Evolutionary conservation across 2,888 invertebrate genomes (phyloP).

Genomic region (Aromia moschata): DNA sequence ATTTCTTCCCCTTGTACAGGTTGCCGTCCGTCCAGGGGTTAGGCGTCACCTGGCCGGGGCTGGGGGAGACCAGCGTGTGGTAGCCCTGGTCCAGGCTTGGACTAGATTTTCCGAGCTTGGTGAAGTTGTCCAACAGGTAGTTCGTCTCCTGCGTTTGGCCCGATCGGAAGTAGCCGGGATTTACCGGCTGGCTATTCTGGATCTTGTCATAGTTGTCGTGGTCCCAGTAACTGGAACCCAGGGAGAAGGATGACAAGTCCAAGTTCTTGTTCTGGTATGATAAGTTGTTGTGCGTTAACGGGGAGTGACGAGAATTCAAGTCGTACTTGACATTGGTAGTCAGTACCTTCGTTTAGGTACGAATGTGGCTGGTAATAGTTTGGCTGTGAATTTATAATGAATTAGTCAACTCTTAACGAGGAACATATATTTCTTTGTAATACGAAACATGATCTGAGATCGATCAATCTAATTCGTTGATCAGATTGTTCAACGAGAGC

Average conservation of each 20-base stretch:
- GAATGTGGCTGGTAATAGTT: constrained; percentile 51
- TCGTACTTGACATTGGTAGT: constrained; percentile 43
- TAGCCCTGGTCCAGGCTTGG: constrained; percentile 84
- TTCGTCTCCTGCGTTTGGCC: constrained; percentile 50
- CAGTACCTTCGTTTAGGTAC: constrained; percentile 44
- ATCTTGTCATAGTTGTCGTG: constrained; percentile 54
- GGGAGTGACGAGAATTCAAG: constrained; percentile 31
- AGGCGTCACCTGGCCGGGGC: constrained; percentile 62
- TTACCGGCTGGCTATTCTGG: constrained; percentile 46
- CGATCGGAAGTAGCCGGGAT: constrained; percentile 50
- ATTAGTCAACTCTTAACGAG: too few species aligned
- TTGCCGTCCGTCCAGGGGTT: constrained; percentile 60
- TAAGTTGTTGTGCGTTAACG: constrained; percentile 33
- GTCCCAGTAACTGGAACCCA: constrained; percentile 60
- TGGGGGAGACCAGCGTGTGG: constrained; percentile 76
- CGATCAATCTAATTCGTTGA: too few species aligned
- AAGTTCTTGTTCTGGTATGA: constrained; percentile 55
- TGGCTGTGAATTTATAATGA: too few species aligned
- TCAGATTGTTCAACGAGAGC: too few species aligned
- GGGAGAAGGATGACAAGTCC: constrained; percentile 59
- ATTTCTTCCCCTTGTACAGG: constrained; percentile 55
- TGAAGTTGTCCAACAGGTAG: constrained; percentile 61
- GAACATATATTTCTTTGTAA: too few species aligned
- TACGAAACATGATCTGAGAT: too few species aligned
- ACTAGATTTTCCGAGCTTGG: constrained; percentile 66